Evolutionary conservation across 2,113 vertebrate genomes (phyloP).

Genomic region (Promerops cafer): DNA sequence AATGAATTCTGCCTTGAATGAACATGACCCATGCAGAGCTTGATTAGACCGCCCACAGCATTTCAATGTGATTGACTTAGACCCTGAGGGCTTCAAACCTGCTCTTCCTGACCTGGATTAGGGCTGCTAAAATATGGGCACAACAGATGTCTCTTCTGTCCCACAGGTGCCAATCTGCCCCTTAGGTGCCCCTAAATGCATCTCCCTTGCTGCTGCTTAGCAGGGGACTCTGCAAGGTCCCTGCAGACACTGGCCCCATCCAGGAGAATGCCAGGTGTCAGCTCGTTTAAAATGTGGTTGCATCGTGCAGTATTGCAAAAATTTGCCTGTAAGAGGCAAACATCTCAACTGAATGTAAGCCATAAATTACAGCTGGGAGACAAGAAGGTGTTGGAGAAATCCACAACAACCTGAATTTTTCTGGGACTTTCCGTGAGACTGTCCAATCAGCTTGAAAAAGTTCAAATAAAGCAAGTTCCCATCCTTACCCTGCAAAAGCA

Average conservation of each 20-base stretch:
- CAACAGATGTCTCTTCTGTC: slow-evolving; percentile 32
- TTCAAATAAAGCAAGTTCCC: neutral
- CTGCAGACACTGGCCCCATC: neutral
- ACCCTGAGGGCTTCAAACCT: neutral
- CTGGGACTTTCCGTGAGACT: neutral
- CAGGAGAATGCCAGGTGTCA: neutral
- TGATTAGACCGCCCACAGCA: neutral
- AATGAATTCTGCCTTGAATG: neutral
- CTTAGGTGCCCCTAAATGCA: neutral
- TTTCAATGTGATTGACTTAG: slow-evolving; percentile 7
- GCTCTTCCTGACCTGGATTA: slow-evolving; percentile 47
- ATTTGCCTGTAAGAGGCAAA: neutral
- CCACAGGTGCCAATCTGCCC: neutral
- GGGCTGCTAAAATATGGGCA: slow-evolving; percentile 22
- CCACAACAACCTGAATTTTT: neutral
- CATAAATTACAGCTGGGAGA: neutral
- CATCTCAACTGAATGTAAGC: accelerated
- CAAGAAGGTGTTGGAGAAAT: neutral
- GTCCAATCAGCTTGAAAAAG: neutral
- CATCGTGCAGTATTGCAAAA: neutral
- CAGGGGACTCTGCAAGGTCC: neutral
- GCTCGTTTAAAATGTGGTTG: neutral
- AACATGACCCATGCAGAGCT: neutral
- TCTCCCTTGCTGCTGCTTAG: neutral
- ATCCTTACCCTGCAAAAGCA: neutral